Conservation (phyloP, 2,113 vertebrate species). For the Tachysurus vachellii region DNA sequence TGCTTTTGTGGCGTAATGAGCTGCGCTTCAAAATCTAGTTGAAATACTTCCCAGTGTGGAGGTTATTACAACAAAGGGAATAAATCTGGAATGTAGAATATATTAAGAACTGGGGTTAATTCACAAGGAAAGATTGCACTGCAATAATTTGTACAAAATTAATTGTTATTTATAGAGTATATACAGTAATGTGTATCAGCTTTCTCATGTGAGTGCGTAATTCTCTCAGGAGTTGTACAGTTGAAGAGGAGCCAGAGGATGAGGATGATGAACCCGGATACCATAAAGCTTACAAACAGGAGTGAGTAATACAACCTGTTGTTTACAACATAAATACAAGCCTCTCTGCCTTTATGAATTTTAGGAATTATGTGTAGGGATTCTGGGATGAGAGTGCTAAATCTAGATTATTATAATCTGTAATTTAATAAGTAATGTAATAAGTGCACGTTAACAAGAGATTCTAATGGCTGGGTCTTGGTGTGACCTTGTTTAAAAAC, state of each 20-base stretch:
- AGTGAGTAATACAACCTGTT: conserved; percentile 59
- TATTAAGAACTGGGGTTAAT: background rate
- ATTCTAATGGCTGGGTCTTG: too few relatives aligned
- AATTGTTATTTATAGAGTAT: background rate
- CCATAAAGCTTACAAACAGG: conserved; percentile 83
- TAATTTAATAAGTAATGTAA: background rate
- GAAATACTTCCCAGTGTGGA: too few relatives aligned
- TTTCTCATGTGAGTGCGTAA: background rate
- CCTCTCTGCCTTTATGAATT: too few relatives aligned
- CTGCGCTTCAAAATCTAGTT: too few relatives aligned
- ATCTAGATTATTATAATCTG: background rate
- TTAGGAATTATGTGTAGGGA: too few relatives aligned
- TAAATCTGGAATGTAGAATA: too few relatives aligned
- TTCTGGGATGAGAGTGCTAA: background rate
- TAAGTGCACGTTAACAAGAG: too few relatives aligned
- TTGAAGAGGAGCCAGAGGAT: conserved; percentile 85
- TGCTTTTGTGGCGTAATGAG: background rate
- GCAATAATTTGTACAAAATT: background rate
- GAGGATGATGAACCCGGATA: conserved; percentile 85
- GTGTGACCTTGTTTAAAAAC: too few relatives aligned
- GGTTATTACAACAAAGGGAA: too few relatives aligned
- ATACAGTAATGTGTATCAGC: background rate
- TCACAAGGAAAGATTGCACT: too few relatives aligned
- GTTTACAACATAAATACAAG: too few relatives aligned
- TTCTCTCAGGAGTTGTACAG: conserved; percentile 78